These are phyloP conservation scores for Balearica regulorum DNA, from an alignment of 2,797 vertebrate genomes.

Conservation along the genomic window DNA sequence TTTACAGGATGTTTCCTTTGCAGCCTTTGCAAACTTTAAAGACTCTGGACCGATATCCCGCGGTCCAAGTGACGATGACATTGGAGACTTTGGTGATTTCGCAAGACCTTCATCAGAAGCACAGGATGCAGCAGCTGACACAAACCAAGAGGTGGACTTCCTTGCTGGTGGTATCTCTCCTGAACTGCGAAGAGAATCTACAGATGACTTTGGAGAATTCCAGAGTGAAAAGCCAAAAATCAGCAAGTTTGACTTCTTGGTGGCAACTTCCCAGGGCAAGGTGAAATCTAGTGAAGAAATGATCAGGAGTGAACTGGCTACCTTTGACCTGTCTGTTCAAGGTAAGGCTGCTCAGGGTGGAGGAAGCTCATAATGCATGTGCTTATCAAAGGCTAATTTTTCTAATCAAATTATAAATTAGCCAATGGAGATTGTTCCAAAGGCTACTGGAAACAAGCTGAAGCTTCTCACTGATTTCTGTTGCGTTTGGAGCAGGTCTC, in stretches of 20 bases:
- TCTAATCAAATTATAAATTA: neutral
- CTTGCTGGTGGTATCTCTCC: neutral
- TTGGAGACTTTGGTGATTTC: constrained; percentile 84
- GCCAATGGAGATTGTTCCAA: neutral
- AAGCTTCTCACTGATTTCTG: neutral
- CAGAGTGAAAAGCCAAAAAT: constrained; percentile 96
- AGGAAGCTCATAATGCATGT: neutral
- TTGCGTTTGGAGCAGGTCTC: neutral
- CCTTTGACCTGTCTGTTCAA: constrained; percentile 96
- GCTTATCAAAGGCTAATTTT: neutral
- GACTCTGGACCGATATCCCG: neutral
- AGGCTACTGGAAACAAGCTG: neutral
- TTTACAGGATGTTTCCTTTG: constrained; percentile 74
- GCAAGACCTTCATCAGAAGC: constrained; percentile 76
- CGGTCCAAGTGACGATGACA: constrained; percentile 63
- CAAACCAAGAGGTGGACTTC: constrained; percentile 46
- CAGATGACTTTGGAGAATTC: constrained; percentile 90
- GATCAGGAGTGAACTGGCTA: constrained; percentile 96
- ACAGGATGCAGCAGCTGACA: constrained; percentile 66
- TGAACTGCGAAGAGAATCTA: constrained; percentile 68
- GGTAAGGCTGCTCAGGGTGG: constrained; percentile 75
- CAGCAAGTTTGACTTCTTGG: constrained; percentile 96
- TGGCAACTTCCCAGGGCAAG: constrained; percentile 92
- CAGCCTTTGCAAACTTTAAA: constrained; percentile 81
- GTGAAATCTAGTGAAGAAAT: constrained; percentile 99